These are phyloP conservation scores for Maniola jurtina DNA, from an alignment of 1,140 invertebrate genomes.

Conservation along the genomic window DNA sequence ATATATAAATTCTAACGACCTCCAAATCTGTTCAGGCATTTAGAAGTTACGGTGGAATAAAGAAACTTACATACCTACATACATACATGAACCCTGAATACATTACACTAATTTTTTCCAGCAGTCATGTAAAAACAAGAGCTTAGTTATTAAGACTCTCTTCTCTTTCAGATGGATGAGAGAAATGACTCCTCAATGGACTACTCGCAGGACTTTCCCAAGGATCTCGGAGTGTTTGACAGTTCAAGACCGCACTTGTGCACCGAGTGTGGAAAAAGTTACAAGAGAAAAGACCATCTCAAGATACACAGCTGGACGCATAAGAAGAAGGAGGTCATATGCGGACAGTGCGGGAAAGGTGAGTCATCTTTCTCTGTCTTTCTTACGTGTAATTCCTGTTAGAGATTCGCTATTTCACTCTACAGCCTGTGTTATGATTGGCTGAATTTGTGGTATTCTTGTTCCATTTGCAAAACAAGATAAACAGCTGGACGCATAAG, in stretches of 20 bases:
- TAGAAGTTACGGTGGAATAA: too few species aligned
- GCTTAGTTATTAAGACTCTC: not conserved
- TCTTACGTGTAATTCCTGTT: too few species aligned
- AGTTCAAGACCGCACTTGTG: constrained; percentile 66
- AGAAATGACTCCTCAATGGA: constrained; percentile 2
- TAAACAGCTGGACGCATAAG: constrained; percentile 58
- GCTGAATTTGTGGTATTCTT: too few species aligned
- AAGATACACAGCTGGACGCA: constrained; percentile 62
- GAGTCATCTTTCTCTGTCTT: constrained; percentile 24
- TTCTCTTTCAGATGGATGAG: constrained; percentile 14
- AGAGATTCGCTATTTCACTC: too few species aligned
- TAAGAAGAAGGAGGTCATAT: constrained; percentile 53
- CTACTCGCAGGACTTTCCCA: not conserved
- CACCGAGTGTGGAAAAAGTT: constrained; percentile 51
- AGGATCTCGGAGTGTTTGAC: constrained; percentile 8
- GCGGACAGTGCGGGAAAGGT: constrained; percentile 68
- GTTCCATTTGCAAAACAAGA: too few species aligned
- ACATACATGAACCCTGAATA: too few species aligned
- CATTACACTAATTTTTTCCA: too few species aligned
- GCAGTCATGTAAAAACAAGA: too few species aligned
- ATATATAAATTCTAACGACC: too few species aligned
- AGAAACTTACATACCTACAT: too few species aligned
- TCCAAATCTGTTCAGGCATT: too few species aligned
- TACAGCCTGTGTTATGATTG: too few species aligned
- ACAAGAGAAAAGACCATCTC: constrained; percentile 63